Evolutionary conservation across 2,888 invertebrate species (phyloP).

Genomic region (Phyllotreta striolata): DNA sequence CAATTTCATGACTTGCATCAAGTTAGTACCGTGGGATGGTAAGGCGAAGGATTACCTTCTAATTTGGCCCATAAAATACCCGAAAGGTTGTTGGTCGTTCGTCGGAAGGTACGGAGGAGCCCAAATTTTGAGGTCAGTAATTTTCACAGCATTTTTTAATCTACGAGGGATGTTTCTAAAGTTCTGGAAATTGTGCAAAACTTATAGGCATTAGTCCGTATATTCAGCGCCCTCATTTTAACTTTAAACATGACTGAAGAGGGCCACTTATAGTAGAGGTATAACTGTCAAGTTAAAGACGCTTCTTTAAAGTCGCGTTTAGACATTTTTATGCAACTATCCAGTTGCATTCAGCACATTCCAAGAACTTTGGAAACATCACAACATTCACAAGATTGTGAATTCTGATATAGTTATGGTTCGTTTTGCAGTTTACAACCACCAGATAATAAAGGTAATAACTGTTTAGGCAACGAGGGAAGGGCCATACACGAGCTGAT

Average conservation of each 20-base stretch:
- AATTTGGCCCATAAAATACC: constrained; percentile 73
- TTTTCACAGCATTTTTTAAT: not conserved
- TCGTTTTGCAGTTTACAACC: constrained; percentile 66
- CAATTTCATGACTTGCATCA: constrained; percentile 71
- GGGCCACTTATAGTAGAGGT: too few species aligned
- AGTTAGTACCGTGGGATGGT: constrained; percentile 72
- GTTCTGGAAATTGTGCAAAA: too few species aligned
- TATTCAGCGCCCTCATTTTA: too few species aligned
- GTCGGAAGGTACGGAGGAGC: constrained; percentile 79
- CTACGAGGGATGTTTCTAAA: too few species aligned
- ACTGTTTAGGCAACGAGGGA: constrained; percentile 73
- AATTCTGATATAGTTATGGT: not conserved
- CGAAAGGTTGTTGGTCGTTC: constrained; percentile 78
- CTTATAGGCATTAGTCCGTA: too few species aligned
- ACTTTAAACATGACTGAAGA: too few species aligned
- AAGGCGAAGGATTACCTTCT: constrained; percentile 69
- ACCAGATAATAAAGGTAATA: constrained; percentile 68
- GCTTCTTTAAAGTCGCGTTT: too few species aligned
- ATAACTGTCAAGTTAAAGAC: too few species aligned
- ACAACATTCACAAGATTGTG: too few species aligned
- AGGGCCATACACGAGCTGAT: constrained; percentile 82
- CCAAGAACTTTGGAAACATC: too few species aligned
- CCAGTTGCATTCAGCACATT: too few species aligned
- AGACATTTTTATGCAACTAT: too few species aligned
- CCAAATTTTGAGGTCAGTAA: constrained; percentile 66